Evolutionary conservation across 2,113 vertebrate species (phyloP).

Genomic region (Noturus placidus): DNA sequence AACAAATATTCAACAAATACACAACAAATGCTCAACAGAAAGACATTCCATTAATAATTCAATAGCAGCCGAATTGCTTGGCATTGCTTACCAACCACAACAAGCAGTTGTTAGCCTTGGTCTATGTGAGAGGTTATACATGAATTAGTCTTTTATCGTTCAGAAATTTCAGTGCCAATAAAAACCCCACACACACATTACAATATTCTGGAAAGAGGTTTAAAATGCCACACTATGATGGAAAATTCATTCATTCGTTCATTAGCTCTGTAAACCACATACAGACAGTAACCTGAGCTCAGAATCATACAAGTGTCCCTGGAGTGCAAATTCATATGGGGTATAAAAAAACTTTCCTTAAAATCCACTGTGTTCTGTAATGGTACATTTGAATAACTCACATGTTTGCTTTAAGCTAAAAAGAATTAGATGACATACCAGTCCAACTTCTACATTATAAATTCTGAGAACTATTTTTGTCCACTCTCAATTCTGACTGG

Average conservation of each 20-base stretch:
- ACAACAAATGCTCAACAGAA: neutral
- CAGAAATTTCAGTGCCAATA: neutral
- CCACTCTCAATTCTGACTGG: neutral
- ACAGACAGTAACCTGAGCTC: neutral
- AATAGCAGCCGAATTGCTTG: neutral
- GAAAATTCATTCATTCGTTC: neutral
- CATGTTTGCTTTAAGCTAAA: neutral
- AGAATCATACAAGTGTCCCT: neutral
- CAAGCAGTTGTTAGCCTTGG: neutral
- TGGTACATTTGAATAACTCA: neutral
- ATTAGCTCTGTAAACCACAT: neutral
- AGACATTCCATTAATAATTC: neutral
- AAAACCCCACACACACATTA: neutral
- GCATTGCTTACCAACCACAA: neutral
- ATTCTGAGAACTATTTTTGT: neutral
- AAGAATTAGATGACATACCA: neutral
- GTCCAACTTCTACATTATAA: neutral
- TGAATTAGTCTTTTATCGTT: constrained; percentile 17
- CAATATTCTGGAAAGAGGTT: neutral
- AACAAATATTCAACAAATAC: constrained; percentile 1
- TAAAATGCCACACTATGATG: neutral
- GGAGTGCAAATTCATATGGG: neutral
- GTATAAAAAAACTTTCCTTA: neutral
- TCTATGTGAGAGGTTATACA: neutral
- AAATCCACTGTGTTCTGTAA: neutral